A percentile compares a stretch with the other conserved stretches of the same genome.
Evolutionary conservation across 2,797 vertebrate species (phyloP).

Genomic region (Gymnopithys bicolor): DNA sequence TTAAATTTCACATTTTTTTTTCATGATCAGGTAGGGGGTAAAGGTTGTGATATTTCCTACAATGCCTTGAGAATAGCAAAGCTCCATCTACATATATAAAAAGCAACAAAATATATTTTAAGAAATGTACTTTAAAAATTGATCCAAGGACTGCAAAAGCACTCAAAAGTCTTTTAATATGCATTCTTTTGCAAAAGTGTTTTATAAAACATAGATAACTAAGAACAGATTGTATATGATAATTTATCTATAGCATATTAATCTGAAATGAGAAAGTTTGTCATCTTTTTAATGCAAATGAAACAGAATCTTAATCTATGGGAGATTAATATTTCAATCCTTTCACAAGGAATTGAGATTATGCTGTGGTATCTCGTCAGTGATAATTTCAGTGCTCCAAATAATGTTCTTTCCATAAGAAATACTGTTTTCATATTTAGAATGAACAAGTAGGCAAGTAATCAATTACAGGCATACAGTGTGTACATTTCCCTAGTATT

Average conservation of each 20-base stretch:
- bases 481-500: background rate
- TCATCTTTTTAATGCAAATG: background rate
- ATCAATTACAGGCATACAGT: background rate
- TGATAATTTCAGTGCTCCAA: background rate
- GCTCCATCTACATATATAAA: constrained; percentile 6
- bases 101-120: constrained; percentile 10
- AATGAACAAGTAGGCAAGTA: background rate
- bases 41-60: background rate
- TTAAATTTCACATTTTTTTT: constrained; percentile 24
- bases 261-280: background rate
- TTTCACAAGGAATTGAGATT: background rate
- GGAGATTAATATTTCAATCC: background rate
- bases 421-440: background rate
- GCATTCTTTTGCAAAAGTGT: background rate
- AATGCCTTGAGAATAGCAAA: background rate
- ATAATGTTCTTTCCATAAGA: background rate
- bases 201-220: background rate
- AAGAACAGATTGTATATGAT: background rate
- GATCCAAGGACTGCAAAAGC: background rate
- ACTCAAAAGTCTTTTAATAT: background rate
- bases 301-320: background rate
- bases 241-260: background rate
- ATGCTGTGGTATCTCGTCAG: background rate
- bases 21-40: background rate
- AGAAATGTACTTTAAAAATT: constrained; percentile 27